These are phyloP conservation scores for Pollenia labialis DNA, from an alignment of 2,888 invertebrate species.

Conservation along the genomic window DNA sequence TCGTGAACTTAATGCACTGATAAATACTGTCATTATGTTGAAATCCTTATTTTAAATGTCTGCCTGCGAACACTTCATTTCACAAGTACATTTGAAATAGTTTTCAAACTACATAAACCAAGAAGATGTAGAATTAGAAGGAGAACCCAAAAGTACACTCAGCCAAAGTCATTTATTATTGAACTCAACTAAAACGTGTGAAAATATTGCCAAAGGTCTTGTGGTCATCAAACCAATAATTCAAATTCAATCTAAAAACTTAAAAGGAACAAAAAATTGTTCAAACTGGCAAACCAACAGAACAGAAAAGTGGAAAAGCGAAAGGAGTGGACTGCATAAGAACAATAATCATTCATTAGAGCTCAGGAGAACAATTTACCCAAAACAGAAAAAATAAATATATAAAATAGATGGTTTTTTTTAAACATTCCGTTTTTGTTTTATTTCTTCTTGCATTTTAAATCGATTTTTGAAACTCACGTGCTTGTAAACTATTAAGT, in stretches of 20 bases:
- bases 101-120: slow-evolving; percentile 1
- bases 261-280: slow-evolving; percentile 15
- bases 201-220: slow-evolving; percentile 60
- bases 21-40: no score
- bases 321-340: neutral
- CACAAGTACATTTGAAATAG: slow-evolving; percentile 23
- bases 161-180: slow-evolving; percentile 48
- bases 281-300: slow-evolving; percentile 13
- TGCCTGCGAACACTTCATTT: neutral
- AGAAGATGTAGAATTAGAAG: neutral
- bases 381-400: neutral
- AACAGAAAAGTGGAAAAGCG: neutral
- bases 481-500: slow-evolving; percentile 38
- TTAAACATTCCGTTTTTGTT: slow-evolving; percentile 34
- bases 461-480: slow-evolving; percentile 52
- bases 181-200: slow-evolving; percentile 45
- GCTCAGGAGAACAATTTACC: neutral
- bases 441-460: slow-evolving; percentile 1
- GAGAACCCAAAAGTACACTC: neutral
- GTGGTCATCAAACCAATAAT: slow-evolving; percentile 61
- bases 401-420: slow-evolving; percentile 35
- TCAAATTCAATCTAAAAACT: slow-evolving; percentile 51
- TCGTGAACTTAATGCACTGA: no score
- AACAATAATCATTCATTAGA: slow-evolving; percentile 30
- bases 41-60: no score